phyloP scores from a whole-genome alignment of 2,888 invertebrate genomes.

The Tetranychus truncatus region DNA sequence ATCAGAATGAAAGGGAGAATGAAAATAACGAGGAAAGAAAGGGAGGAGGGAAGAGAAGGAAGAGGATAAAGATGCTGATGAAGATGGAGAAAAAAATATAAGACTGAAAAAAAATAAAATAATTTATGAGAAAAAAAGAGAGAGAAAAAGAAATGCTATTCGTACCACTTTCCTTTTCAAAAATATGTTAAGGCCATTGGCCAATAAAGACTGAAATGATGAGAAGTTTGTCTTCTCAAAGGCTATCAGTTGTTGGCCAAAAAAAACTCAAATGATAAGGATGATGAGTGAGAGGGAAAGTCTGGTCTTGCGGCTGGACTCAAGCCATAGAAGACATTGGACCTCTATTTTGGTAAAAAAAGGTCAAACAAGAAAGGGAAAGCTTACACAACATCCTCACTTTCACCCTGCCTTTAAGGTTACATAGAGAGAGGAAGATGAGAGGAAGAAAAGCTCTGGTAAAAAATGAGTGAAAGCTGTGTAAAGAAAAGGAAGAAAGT shows the following conservation, averaged over 20 bases:
- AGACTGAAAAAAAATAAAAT: not conserved
- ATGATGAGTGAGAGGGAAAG: not conserved
- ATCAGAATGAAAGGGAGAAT: not conserved
- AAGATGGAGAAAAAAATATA: not conserved
- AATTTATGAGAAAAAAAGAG: not conserved
- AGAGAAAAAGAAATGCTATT: not conserved
- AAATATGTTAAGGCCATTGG: too few relatives aligned
- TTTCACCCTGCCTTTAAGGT: not conserved
- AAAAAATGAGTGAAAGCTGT: not conserved
- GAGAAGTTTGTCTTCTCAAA: too few relatives aligned
- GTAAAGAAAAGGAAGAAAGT: not conserved
- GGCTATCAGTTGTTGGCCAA: not conserved
- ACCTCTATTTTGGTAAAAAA: not conserved
- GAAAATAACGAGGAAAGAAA: constrained; percentile 5
- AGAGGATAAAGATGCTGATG: not conserved
- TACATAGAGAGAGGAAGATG: not conserved
- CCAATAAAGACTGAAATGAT: too few relatives aligned
- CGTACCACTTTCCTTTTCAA: too few relatives aligned
- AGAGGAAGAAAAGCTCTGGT: not conserved
- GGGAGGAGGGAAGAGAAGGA: constrained; percentile 11
- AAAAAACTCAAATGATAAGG: not conserved
- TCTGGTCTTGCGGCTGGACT: too few relatives aligned
- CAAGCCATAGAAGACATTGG: not conserved
- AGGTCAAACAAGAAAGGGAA: not conserved
- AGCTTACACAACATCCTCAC: not conserved